Conservation (phyloP, 1,140 invertebrate genomes). For the Parasteatoda tepidariorum region DNA sequence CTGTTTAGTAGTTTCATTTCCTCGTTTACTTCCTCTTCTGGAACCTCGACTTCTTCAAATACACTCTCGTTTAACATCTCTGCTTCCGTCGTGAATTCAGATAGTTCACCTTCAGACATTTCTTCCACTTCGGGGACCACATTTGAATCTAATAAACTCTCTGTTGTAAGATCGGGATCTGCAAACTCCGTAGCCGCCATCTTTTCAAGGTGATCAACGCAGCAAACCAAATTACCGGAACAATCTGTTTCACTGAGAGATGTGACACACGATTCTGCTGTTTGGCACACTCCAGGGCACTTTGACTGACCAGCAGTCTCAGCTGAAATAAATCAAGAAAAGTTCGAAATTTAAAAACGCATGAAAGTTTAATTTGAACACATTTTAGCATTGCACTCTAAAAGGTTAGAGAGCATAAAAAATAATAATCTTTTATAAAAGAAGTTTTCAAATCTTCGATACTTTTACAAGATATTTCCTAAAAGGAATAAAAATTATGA, state of each 20-base stretch:
- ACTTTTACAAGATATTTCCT: too few species aligned
- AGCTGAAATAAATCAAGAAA: neutral
- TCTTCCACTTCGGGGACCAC: neutral
- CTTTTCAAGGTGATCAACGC: slow-evolving; percentile 7
- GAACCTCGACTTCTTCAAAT: neutral
- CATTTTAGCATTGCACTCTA: too few species aligned
- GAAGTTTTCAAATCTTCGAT: too few species aligned
- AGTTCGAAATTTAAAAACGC: too few species aligned
- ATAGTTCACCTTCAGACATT: neutral
- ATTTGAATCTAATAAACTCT: neutral
- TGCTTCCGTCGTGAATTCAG: neutral
- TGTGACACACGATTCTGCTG: neutral
- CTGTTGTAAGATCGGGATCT: neutral
- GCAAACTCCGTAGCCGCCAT: neutral
- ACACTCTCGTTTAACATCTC: neutral
- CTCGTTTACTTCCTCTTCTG: neutral
- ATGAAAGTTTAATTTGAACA: too few species aligned
- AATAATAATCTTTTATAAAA: too few species aligned
- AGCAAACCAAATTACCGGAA: neutral
- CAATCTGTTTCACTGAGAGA: slow-evolving; percentile 16
- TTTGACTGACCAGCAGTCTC: neutral
- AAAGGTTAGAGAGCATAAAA: too few species aligned
- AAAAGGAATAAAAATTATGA: too few species aligned
- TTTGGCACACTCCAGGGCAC: slow-evolving; percentile 17
- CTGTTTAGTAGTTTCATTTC: neutral